These are phyloP conservation scores for Copidosoma floridanum DNA, from an alignment of 1,140 invertebrate genomes.

Conservation along the genomic window DNA sequence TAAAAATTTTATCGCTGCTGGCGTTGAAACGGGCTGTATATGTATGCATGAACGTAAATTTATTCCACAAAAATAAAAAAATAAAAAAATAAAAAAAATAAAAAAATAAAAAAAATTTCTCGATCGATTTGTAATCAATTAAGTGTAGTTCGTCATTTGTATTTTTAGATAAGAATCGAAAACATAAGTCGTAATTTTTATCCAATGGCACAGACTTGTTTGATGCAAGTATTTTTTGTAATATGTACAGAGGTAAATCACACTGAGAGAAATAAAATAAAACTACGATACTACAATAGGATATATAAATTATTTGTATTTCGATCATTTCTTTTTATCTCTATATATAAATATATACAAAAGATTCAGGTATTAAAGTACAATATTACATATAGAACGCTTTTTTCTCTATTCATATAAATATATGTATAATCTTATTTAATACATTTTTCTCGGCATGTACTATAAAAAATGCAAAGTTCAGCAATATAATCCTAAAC, in stretches of 20 bases:
- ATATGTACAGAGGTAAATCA: no score
- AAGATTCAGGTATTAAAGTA: slow-evolving; percentile 45
- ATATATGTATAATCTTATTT: slow-evolving; percentile 6
- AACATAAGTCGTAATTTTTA: slow-evolving; percentile 54
- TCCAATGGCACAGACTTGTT: slow-evolving; percentile 28
- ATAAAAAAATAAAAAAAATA: no score
- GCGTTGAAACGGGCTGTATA: slow-evolving; percentile 26
- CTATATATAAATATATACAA: slow-evolving; percentile 57
- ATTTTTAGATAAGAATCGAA: slow-evolving; percentile 53
- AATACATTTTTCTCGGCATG: slow-evolving; percentile 35
- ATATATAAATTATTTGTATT: slow-evolving; percentile 58
- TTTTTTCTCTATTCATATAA: slow-evolving; percentile 14
- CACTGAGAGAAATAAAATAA: no score
- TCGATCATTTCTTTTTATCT: slow-evolving; percentile 47
- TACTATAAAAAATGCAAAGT: slow-evolving; percentile 37
- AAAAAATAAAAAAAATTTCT: no score
- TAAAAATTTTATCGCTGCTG: slow-evolving; percentile 25
- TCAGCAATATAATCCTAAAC: slow-evolving; percentile 37
- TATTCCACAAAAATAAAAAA: no score
- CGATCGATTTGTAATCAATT: no score
- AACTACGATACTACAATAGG: no score
- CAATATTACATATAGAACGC: slow-evolving; percentile 31
- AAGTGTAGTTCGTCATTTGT: slow-evolving; percentile 55
- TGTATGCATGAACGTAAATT: slow-evolving; percentile 32
- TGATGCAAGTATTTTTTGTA: no score